These are phyloP conservation scores for Staurois parvus DNA, from an alignment of 2,797 vertebrate species.

Conservation along the genomic window DNA sequence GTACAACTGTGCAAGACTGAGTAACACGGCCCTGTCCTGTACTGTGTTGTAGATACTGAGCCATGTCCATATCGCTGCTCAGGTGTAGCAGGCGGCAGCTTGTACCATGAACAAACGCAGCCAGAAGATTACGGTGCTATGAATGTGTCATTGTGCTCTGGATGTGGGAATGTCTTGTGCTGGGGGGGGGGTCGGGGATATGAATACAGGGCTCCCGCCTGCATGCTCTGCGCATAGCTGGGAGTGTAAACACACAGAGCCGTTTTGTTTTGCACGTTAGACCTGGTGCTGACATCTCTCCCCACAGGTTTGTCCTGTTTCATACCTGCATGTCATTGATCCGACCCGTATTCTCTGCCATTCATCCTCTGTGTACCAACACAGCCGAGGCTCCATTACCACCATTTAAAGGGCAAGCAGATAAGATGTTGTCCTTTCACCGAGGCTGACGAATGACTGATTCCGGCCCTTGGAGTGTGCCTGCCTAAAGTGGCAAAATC, in stretches of 20 bases:
- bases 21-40: too few relatives aligned
- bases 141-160: conserved; percentile 12
- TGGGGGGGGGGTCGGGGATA: background rate
- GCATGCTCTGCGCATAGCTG: conserved; percentile 14
- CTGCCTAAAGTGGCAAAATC: too few relatives aligned
- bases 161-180: conserved; percentile 16
- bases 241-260: conserved; percentile 13
- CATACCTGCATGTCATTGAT: conserved; percentile 11
- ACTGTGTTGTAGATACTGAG: too few relatives aligned
- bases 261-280: background rate
- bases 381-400: background rate
- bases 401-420: background rate
- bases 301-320: conserved; percentile 9
- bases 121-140: background rate
- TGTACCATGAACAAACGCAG: background rate
- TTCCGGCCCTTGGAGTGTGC: too few relatives aligned
- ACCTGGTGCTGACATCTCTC: conserved; percentile 9
- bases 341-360: conserved; percentile 7
- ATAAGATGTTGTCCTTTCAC: too few relatives aligned
- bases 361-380: background rate
- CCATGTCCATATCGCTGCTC: background rate
- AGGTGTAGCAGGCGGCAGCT: background rate
- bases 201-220: conserved; percentile 27
- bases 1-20: too few relatives aligned
- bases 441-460: too few relatives aligned